Conservation (phyloP, 2,113 vertebrate species). For the Tychaedon coryphoeus region DNA sequence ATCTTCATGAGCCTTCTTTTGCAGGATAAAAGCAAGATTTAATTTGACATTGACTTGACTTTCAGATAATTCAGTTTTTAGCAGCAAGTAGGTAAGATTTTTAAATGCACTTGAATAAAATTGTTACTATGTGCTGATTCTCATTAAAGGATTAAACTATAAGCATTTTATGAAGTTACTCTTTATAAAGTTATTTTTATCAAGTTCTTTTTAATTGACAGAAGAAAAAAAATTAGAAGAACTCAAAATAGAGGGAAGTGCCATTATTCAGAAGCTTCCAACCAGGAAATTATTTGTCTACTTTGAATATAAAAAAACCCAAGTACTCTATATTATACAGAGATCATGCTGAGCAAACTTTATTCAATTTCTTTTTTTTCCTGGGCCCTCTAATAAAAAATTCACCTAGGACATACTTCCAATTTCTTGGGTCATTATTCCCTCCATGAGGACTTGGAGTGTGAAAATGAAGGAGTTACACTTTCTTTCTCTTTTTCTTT, state of each 20-base stretch:
- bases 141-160: conserved; percentile 46
- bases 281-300: conserved; percentile 38
- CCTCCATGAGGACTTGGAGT: not conserved
- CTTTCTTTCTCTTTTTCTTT: not conserved
- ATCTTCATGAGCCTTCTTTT: not conserved
- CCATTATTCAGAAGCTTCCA: conserved; percentile 42
- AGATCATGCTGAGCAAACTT: not conserved
- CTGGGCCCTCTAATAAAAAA: not conserved
- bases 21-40: conserved; percentile 10
- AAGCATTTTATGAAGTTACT: conserved; percentile 16
- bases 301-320: not conserved
- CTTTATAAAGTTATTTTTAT: conserved; percentile 32
- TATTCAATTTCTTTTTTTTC: not conserved
- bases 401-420: not conserved
- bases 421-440: not conserved
- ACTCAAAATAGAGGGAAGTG: not conserved
- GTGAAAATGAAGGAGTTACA: not conserved
- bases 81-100: conserved; percentile 18
- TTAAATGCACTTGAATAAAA: conserved; percentile 19
- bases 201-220: conserved; percentile 17
- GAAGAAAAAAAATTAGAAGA: not conserved
- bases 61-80: conserved; percentile 17
- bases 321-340: not conserved
- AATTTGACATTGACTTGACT: conserved; percentile 38
- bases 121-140: conserved; percentile 8